Percentiles rank a stretch among this genome's conserved stretches.
Conservation (phyloP, 2,113 vertebrate genomes). For the Mola mola region DNA sequence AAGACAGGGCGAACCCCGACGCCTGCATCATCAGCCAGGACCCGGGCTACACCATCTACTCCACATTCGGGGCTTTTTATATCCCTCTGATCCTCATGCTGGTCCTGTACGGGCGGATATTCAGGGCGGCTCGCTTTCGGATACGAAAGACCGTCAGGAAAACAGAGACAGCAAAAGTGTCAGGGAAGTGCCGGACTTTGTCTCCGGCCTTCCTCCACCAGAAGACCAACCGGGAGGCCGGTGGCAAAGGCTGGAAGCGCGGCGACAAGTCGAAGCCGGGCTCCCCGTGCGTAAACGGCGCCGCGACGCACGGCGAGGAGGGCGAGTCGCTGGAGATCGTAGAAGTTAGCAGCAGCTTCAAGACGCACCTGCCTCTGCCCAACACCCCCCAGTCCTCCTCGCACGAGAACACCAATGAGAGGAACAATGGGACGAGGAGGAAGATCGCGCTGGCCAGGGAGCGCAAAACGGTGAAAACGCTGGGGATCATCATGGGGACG, state of each 20-base stretch:
- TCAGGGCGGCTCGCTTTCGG: constrained; percentile 93
- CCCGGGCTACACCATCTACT: constrained; percentile 97
- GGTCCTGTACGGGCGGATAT: constrained; percentile 95
- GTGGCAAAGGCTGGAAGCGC: constrained; percentile 80
- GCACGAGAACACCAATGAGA: constrained; percentile 84
- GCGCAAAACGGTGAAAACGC: constrained; percentile 94
- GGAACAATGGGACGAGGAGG: constrained; percentile 86
- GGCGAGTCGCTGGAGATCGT: constrained; percentile 89
- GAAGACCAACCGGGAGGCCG: constrained; percentile 83
- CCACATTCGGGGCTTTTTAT: constrained; percentile 98
- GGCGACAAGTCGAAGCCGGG: constrained; percentile 76
- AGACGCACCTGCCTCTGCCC: constrained; percentile 88
- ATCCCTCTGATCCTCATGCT: constrained; percentile 96
- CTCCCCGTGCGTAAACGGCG: constrained; percentile 86
- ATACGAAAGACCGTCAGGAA: constrained; percentile 95
- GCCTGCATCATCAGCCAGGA: constrained; percentile 97
- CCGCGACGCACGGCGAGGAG: constrained; percentile 83
- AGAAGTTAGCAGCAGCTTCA: constrained; percentile 87
- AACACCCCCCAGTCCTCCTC: constrained; percentile 79
- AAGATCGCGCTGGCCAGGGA: constrained; percentile 94
- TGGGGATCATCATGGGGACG: constrained; percentile 98
- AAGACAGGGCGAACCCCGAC: constrained; percentile 93
- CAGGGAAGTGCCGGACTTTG: constrained; percentile 77
- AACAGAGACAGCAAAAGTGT: constrained; percentile 82
- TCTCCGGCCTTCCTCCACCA: constrained; percentile 81